A percentile compares a stretch with the other conserved stretches of the same genome.
These are phyloP conservation scores for Syrrhaptes paradoxus DNA, from an alignment of 2,113 vertebrate species.

Conservation along the genomic window DNA sequence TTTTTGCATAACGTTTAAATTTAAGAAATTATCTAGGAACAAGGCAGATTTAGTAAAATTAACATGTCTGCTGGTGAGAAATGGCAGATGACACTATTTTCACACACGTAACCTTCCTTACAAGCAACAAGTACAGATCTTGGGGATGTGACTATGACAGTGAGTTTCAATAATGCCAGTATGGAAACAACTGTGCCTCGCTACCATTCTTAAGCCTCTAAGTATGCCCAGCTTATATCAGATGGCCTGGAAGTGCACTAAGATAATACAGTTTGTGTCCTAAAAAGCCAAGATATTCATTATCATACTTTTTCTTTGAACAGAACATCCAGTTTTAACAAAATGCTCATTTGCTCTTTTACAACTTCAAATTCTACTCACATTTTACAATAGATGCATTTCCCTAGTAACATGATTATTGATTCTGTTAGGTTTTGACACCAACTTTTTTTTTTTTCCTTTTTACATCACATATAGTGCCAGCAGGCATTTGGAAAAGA, in stretches of 20 bases:
- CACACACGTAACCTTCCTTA: background rate
- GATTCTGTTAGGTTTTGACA: background rate
- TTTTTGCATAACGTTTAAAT: background rate
- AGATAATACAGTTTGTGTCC: background rate
- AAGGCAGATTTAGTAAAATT: background rate
- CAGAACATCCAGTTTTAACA: background rate
- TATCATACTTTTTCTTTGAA: background rate
- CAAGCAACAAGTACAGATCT: background rate
- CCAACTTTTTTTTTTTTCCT: background rate
- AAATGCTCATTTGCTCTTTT: background rate
- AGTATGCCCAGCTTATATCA: background rate
- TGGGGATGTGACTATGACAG: fast-evolving
- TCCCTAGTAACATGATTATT: background rate
- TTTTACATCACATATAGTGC: background rate
- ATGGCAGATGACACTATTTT: background rate
- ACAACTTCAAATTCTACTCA: background rate
- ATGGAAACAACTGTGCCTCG: background rate
- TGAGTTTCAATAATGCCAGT: background rate
- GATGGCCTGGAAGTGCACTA: background rate
- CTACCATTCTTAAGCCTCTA: background rate
- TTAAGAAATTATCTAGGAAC: background rate
- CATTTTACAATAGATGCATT: background rate
- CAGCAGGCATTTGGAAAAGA: background rate
- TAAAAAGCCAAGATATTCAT: background rate
- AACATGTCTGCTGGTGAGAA: background rate